phyloP scores from a whole-genome alignment of 2,113 vertebrate genomes.

The Tetraodon nigroviridis region DNA sequence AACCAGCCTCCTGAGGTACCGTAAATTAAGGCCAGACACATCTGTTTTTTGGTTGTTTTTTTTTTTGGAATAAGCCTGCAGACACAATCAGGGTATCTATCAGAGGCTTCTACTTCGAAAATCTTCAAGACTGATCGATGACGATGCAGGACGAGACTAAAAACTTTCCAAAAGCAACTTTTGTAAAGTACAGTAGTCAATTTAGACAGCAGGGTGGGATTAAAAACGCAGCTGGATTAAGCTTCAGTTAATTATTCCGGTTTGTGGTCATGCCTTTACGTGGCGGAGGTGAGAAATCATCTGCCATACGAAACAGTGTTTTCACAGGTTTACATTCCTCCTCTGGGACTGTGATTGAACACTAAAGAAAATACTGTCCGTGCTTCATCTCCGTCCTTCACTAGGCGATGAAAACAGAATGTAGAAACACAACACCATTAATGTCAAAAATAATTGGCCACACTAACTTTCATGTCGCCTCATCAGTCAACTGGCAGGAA shows the following conservation, averaged over 20 bases:
- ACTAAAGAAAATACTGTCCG: neutral
- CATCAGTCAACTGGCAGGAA: conserved; percentile 59
- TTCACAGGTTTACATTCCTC: no score
- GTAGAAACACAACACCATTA: conserved; percentile 28
- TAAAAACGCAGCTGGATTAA: neutral
- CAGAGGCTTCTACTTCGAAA: neutral
- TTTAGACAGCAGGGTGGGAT: neutral
- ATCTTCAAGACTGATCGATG: no score
- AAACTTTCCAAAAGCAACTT: no score
- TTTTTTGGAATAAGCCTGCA: conserved; percentile 21
- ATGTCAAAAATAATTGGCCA: conserved; percentile 63
- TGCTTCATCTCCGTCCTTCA: neutral
- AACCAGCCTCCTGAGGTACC: no score
- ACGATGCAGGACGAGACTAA: no score
- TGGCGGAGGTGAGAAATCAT: no score
- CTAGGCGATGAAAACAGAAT: conserved; percentile 8
- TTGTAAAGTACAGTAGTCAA: neutral
- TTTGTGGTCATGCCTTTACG: no score
- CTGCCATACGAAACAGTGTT: no score
- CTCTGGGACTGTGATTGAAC: no score
- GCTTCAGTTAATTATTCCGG: no score
- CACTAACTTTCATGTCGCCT: conserved; percentile 58
- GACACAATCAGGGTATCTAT: conserved; percentile 5
- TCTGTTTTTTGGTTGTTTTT: conserved; percentile 1
- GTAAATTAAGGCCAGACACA: no score